Conservation (phyloP, 2,797 vertebrate genomes). For the Valencia hispanica region DNA sequence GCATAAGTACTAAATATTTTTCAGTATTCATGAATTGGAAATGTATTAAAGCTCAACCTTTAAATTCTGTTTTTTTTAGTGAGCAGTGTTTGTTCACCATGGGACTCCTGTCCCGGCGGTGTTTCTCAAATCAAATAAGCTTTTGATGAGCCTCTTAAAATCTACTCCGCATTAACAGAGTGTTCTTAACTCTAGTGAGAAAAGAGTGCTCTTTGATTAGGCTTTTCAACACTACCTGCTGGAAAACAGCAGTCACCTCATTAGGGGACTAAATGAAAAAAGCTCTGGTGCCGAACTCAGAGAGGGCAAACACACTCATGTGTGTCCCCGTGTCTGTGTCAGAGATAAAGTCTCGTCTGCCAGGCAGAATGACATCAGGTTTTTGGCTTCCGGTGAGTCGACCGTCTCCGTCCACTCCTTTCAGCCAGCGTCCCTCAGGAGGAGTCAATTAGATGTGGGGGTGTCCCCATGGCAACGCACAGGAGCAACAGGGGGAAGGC, state of each 20-base stretch:
- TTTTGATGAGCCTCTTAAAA: not conserved
- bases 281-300: not conserved
- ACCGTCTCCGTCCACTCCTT: slow-evolving; percentile 37
- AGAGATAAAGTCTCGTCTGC: slow-evolving; percentile 5
- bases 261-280: not conserved
- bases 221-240: not conserved
- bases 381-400: slow-evolving; percentile 66
- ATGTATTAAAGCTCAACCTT: not conserved
- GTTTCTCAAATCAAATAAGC: not conserved
- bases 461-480: slow-evolving; percentile 74
- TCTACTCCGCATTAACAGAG: not conserved
- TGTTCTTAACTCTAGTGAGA: not conserved
- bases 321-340: slow-evolving; percentile 11
- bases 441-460: slow-evolving; percentile 73
- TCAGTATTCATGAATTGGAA: not conserved
- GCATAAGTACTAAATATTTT: not conserved
- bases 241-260: not conserved
- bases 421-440: slow-evolving; percentile 44
- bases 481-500: slow-evolving; percentile 60
- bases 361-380: slow-evolving; percentile 67
- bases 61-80: not conserved
- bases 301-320: not conserved
- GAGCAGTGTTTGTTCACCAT: not conserved
- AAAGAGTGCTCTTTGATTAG: not conserved
- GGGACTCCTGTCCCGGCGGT: not conserved